Conservation (phyloP, 1,140 invertebrate species). For the Drosophila kohkoa region DNA sequence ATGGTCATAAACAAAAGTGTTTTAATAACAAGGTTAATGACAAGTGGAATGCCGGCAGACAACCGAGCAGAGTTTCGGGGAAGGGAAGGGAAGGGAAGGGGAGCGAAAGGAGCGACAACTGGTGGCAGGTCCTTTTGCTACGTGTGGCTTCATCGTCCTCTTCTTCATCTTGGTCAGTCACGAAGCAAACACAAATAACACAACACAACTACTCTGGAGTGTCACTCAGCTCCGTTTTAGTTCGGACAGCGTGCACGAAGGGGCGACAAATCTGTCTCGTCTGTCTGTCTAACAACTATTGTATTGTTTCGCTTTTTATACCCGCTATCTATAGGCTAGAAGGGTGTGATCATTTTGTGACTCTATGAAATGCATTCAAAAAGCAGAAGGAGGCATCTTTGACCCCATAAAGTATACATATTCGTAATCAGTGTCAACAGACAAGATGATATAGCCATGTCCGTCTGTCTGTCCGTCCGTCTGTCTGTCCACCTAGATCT, state of each 20-base stretch:
- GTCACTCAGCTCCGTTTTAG: conserved; percentile 31
- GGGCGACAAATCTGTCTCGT: conserved; percentile 51
- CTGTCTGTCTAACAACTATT: no score
- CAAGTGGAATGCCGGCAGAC: conserved; percentile 73
- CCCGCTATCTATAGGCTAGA: no score
- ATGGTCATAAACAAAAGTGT: conserved; percentile 83
- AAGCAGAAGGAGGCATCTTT: no score
- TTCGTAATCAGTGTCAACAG: no score
- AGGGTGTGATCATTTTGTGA: no score
- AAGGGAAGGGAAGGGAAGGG: no score
- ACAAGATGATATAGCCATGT: no score
- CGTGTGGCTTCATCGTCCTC: conserved; percentile 43
- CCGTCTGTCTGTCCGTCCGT: no score
- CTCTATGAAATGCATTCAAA: no score
- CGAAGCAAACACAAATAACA: conserved; percentile 43
- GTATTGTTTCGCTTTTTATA: no score
- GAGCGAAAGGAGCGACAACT: background rate
- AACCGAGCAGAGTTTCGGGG: conserved; percentile 2
- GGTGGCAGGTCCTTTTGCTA: conserved; percentile 31
- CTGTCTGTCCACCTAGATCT: no score
- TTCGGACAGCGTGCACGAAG: conserved; percentile 8
- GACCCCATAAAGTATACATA: no score
- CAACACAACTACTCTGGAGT: background rate
- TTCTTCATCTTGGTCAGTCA: conserved; percentile 16
- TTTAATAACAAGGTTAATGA: conserved; percentile 84